Base-by-base conservation (phyloP, 2,797 vertebrate species). In the Hybognathus amarus region DNA sequence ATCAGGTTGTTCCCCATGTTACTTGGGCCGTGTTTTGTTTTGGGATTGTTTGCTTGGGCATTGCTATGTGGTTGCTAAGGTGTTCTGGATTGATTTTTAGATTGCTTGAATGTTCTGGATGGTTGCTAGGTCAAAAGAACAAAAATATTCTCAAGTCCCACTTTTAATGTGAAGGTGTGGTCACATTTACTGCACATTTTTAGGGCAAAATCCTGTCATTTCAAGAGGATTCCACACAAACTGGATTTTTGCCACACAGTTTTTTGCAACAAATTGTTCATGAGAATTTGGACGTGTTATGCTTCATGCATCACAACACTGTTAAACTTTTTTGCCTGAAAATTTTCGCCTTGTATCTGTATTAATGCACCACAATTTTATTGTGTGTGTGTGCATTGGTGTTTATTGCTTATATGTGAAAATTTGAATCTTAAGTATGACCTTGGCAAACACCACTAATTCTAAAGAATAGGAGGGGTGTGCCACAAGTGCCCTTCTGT, bases 1-100 rank as follows among this genome's bases (percentile, higher is more conserved):
- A 61, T 18, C 74, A 20, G 15, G 56, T 61, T 45, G 52, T 75
- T 59, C 38, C 38, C 17, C 12, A 24, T n/a, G 33, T 13, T 36
- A 24, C 13, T 18, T 75, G 52, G 33, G 38, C 64, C 24, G 42
- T 64, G 56, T 64, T 78, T 66, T 33, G 76, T 64, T n/a, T 78
- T 78, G 33, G 27, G 27, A 27, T 78, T 18, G 52, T 40, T 47
- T 59, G 36, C 36, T 11, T 42, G 12, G 9, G 18, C 64, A 67
- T 67, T 38, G 17, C 33, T 2, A 22, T 67, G 64, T 67, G 33
- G 64, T 67, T 67, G 17, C 18, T 67, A 67, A 67, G 33, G 20
- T 67, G 64, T 67, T 36, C 33, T 20, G 9, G 9, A 67, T 18
- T 38, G 30, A 8, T 30, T 64, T 36, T 66, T 66, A 38, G 33